Percentiles rank a stretch among this genome's conserved stretches.
Evolutionary conservation across 2,113 vertebrate genomes (phyloP).

Genomic region (Cranoglanis bouderius): DNA sequence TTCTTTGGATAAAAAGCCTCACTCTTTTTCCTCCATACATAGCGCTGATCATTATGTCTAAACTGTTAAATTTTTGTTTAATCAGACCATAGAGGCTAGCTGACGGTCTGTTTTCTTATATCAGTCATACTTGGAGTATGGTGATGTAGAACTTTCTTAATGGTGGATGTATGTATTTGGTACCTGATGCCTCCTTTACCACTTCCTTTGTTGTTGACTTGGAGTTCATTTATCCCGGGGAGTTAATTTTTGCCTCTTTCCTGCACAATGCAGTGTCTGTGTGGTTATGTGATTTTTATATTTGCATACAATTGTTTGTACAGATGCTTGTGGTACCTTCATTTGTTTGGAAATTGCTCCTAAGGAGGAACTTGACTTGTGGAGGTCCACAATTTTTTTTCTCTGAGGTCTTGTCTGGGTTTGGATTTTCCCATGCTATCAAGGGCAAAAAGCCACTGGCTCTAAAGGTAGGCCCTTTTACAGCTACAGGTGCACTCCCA

Average conservation of each 20-base stretch:
- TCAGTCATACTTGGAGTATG: neutral
- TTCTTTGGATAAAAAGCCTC: neutral
- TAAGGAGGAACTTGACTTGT: too few species aligned
- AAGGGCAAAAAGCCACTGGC: neutral
- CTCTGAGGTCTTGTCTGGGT: neutral
- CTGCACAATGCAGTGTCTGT: neutral
- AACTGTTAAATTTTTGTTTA: neutral
- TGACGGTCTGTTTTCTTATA: neutral
- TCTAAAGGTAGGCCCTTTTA: neutral
- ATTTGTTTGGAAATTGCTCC: too few species aligned
- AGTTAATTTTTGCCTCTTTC: neutral
- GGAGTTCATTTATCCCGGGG: neutral
- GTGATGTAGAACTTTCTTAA: neutral
- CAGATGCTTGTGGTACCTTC: too few species aligned
- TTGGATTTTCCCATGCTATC: neutral
- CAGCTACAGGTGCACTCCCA: neutral
- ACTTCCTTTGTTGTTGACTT: neutral
- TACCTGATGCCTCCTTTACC: neutral
- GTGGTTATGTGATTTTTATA: neutral
- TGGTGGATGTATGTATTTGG: neutral
- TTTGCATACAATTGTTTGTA: too few species aligned
- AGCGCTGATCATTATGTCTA: neutral
- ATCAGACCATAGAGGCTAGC: neutral
- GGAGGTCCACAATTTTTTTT: neutral
- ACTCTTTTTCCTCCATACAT: neutral